Conservation (phyloP, 2,113 vertebrate genomes). For the Periophthalmus modestus region DNA sequence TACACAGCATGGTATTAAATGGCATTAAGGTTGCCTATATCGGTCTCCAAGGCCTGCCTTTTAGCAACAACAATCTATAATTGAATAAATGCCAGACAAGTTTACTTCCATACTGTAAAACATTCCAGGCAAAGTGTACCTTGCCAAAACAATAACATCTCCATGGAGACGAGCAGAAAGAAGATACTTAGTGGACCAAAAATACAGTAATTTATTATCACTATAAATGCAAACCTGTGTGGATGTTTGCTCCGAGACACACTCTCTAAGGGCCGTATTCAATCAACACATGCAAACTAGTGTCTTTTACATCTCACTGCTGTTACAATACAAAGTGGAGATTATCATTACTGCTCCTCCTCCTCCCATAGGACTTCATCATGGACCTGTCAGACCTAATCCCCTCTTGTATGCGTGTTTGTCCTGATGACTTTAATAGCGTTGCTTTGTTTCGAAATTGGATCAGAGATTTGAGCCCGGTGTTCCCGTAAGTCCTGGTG, state of each 20-base stretch:
- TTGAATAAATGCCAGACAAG: no score
- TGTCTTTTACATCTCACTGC: background rate
- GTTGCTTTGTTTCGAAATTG: slow-evolving; percentile 32
- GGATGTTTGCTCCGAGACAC: background rate
- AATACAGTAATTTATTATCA: background rate
- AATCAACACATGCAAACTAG: slow-evolving; percentile 28
- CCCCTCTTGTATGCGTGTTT: slow-evolving; percentile 15
- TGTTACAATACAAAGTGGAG: background rate
- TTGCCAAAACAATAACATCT: no score
- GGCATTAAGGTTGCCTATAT: no score
- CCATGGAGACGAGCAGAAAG: no score
- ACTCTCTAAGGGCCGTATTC: slow-evolving; percentile 27
- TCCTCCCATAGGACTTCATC: slow-evolving; percentile 24
- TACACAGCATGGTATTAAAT: no score
- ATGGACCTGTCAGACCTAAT: background rate
- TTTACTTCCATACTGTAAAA: no score
- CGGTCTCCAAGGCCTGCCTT: no score
- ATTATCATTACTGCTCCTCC: background rate
- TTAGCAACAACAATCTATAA: no score
- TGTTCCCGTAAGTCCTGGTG: slow-evolving; percentile 35
- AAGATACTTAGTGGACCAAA: background rate
- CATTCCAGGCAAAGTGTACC: no score
- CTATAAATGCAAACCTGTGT: slow-evolving; percentile 31
- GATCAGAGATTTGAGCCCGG: slow-evolving; percentile 27
- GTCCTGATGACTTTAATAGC: slow-evolving; percentile 38